Evolutionary conservation across 2,113 vertebrate species (phyloP).

Genomic region (Ptilonorhynchus violaceus): DNA sequence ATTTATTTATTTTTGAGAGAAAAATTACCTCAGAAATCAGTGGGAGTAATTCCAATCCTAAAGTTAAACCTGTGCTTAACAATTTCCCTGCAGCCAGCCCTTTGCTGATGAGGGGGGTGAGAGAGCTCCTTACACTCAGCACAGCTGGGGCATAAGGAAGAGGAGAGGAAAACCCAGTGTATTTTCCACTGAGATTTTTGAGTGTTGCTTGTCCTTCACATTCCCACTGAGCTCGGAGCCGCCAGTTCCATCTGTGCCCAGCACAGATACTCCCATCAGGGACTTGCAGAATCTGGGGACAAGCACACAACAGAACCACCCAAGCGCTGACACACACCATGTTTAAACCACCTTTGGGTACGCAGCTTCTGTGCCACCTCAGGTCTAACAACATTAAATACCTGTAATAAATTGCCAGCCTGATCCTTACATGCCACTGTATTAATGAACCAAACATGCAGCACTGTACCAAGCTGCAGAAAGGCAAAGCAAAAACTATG

Average conservation of each 20-base stretch:
- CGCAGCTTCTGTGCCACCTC: not conserved
- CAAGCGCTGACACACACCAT: not conserved
- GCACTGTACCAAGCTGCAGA: not conserved
- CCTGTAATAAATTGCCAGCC: conserved; percentile 14
- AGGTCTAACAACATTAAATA: conserved; percentile 5
- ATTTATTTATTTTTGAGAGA: not conserved
- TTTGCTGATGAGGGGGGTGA: not conserved
- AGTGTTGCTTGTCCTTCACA: not conserved
- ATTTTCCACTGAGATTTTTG: not conserved
- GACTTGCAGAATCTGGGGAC: not conserved
- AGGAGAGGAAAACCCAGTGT: not conserved
- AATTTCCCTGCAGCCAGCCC: not conserved
- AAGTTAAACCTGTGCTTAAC: not conserved
- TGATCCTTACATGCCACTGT: not conserved
- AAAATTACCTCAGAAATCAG: not conserved
- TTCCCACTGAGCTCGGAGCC: not conserved
- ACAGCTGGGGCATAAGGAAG: not conserved
- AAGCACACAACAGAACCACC: rapidly evolving
- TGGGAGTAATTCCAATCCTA: not conserved
- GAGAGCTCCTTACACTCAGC: not conserved
- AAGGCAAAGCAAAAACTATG: not conserved
- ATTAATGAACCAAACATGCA: conserved; percentile 5
- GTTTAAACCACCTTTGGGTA: not conserved
- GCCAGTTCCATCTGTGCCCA: not conserved
- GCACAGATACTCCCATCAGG: not conserved